These are phyloP conservation scores for Agonum fuliginosum DNA, from an alignment of 2,888 invertebrate species.

Conservation along the genomic window DNA sequence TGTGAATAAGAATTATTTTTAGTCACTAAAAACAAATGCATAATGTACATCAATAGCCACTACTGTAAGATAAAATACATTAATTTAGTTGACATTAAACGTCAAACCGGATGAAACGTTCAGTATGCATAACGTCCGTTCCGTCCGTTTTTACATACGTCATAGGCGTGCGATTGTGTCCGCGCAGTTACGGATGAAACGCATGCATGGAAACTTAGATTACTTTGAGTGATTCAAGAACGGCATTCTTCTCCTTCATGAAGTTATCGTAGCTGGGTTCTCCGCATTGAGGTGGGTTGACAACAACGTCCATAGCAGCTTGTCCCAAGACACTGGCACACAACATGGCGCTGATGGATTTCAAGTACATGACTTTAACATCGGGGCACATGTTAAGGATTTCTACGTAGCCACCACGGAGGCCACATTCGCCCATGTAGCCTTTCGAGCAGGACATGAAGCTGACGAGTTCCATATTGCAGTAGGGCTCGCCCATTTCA, in stretches of 20 bases:
- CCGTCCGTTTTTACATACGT: too few relatives aligned
- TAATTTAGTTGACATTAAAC: too few relatives aligned
- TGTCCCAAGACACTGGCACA: constrained; percentile 96
- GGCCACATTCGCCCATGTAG: constrained; percentile 96
- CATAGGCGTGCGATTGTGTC: too few relatives aligned
- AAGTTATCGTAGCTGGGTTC: constrained; percentile 92
- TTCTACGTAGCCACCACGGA: constrained; percentile 97
- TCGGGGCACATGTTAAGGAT: constrained; percentile 89
- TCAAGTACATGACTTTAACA: constrained; percentile 88
- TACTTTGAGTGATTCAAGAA: constrained; percentile 83
- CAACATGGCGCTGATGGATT: constrained; percentile 94
- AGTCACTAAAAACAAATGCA: too few relatives aligned
- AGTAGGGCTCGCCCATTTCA: constrained; percentile 94
- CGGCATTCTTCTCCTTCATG: constrained; percentile 81
- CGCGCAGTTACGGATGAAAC: too few relatives aligned
- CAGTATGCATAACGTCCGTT: too few relatives aligned
- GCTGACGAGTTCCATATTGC: constrained; percentile 89
- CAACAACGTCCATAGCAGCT: constrained; percentile 91
- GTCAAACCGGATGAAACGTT: too few relatives aligned
- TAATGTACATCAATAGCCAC: too few relatives aligned
- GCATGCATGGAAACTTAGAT: too few relatives aligned
- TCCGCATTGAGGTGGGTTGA: constrained; percentile 88
- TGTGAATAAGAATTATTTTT: too few relatives aligned
- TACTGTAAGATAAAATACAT: too few relatives aligned
- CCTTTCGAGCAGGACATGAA: constrained; percentile 98